Evolutionary conservation across 2,113 vertebrate species (phyloP), one percentile per base, ranked within the genome.

Genomic region (Pagrus major): DNA sequence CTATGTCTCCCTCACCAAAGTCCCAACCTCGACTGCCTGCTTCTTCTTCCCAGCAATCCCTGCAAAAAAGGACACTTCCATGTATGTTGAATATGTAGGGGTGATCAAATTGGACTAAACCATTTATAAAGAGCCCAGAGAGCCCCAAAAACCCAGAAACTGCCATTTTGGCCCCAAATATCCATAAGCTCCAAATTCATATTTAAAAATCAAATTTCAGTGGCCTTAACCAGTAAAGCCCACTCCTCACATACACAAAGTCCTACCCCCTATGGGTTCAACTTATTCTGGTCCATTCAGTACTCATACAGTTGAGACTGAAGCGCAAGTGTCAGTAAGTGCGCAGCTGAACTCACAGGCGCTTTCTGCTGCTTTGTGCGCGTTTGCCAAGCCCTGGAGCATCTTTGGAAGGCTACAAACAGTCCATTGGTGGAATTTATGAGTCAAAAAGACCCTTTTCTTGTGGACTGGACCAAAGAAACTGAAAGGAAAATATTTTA

Each of bases 11-110:
- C 73, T 88, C 67, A 87, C 77, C 87, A 92, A 80, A 91, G 86
- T 90, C 91, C 80, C 84, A 88, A 90, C 66, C 87, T 91, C 89
- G 92, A 81, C 84, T 90, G 73, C 88, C 92, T 94, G 86, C 91
- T 93, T 94, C 95, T 96, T 95, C 94, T 95, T 96, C 94, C 94
- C 94, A 96, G 94, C 90, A 96, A 95, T 93, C 95, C 94, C 93
- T 94, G 94, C 95, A 95, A 94, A 89, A 83, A 94, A 89, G 93
- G 94, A 91, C 90, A 93, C 92, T 92, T 94, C 95, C 94, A 95
- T 95, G 90, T 94, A 71, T 79, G 92, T 90, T 91, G 83, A 91
- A 78, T 85, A 63, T 92, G 92, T 86, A 94, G 95, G 94, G 94
- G 94, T 95, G 94, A 89, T 58, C 90, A 92, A 46, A 92, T 87